Percentiles rank a stretch among this genome's conserved stretches.
Evolutionary conservation across 2,113 vertebrate genomes (phyloP).

Genomic region (Sinocyclocheilus anophthalmus): DNA sequence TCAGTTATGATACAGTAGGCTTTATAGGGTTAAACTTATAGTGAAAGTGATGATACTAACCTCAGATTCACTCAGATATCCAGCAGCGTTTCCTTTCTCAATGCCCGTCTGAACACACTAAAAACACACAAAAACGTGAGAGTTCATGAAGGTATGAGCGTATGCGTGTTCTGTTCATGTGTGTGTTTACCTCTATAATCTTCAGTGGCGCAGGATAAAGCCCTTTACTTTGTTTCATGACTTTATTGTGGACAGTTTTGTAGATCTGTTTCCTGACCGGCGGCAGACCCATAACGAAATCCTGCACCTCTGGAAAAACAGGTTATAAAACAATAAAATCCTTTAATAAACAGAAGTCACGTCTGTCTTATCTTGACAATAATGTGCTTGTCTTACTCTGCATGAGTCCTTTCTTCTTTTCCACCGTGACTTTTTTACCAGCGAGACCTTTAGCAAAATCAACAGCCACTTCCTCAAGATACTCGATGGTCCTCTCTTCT

Average conservation of each 20-base stretch:
- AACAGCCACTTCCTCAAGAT: slow-evolving; percentile 48
- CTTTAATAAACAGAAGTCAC: neutral
- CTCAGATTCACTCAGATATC: slow-evolving; percentile 81
- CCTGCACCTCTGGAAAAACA: slow-evolving; percentile 76
- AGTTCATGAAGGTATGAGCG: neutral
- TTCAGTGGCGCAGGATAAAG: slow-evolving; percentile 87
- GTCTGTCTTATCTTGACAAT: neutral
- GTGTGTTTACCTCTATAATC: slow-evolving; percentile 81
- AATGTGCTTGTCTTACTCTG: slow-evolving; percentile 78
- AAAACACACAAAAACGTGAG: neutral
- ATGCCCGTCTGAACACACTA: slow-evolving; percentile 83
- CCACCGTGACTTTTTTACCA: slow-evolving; percentile 78
- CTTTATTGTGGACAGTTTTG: slow-evolving; percentile 80
- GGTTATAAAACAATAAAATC: slow-evolving; percentile 10
- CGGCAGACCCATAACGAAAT: slow-evolving; percentile 77
- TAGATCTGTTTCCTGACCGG: slow-evolving; percentile 86
- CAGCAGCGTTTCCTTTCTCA: slow-evolving; percentile 77
- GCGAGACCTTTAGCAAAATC: slow-evolving; percentile 79
- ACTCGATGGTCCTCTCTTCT: too few species aligned
- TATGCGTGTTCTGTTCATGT: neutral
- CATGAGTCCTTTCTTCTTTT: slow-evolving; percentile 76
- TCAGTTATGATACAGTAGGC: too few species aligned
- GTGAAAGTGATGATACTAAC: slow-evolving; percentile 64
- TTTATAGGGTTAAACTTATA: neutral
- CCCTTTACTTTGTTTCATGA: slow-evolving; percentile 85